phyloP scores from a whole-genome alignment of 2,888 invertebrate species.

The Troglohyphantes excavatus region DNA sequence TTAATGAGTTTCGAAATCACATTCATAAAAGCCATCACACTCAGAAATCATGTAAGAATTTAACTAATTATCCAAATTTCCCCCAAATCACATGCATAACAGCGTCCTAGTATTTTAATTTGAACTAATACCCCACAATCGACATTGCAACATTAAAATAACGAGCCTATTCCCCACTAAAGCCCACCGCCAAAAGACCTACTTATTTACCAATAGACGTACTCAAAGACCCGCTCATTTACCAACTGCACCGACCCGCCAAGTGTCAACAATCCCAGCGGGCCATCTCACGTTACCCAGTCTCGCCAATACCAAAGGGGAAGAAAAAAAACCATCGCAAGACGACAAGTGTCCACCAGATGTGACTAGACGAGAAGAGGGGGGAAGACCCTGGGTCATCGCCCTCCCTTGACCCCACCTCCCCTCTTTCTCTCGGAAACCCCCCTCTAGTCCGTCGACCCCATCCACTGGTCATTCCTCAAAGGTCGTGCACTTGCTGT shows the following conservation, averaged over 20 bases:
- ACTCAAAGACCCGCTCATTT: too few relatives aligned
- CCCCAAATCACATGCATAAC: too few relatives aligned
- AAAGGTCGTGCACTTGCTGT: constrained; percentile 72
- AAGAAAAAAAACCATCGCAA: not conserved
- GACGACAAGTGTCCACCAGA: constrained; percentile 69
- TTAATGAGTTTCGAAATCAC: too few relatives aligned
- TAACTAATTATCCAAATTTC: too few relatives aligned
- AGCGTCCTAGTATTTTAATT: too few relatives aligned
- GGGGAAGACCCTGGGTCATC: constrained; percentile 63
- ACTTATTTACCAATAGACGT: too few relatives aligned
- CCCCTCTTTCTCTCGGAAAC: not conserved
- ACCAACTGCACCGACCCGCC: not conserved
- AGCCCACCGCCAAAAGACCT: too few relatives aligned
- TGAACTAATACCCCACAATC: not conserved
- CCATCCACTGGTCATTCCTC: constrained; percentile 71
- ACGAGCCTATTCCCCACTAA: too few relatives aligned
- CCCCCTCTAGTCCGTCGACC: constrained; percentile 59
- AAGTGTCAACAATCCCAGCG: not conserved
- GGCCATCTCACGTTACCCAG: constrained; percentile 20
- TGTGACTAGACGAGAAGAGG: constrained; percentile 14
- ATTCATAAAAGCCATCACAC: too few relatives aligned
- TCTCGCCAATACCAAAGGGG: not conserved
- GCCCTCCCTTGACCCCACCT: constrained; percentile 68
- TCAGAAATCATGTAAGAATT: too few relatives aligned
- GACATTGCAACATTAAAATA: too few relatives aligned